Evolutionary conservation across 2,888 invertebrate genomes (phyloP), one percentile per base, ranked within the genome.

Genomic region (Tethea ocularis): DNA sequence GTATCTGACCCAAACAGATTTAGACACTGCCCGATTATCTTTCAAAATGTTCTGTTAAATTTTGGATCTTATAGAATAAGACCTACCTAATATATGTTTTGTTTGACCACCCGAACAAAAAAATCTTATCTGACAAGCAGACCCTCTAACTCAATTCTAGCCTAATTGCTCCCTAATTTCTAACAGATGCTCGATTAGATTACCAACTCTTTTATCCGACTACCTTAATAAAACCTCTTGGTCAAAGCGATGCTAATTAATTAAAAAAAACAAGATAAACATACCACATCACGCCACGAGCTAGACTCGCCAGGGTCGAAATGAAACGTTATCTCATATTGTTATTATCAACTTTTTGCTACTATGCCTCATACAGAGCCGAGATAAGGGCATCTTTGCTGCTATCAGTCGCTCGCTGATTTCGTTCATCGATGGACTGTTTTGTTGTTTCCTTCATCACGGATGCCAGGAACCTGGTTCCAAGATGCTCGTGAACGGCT

Each of bases 401-500:
- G 73, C 75, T 91, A 92, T 92, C 91, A 93, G 92, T 93, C 81
- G 85, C 77, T 81, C 83, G 87, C 78, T 75, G 89, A 90, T 89
- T 86, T 85, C 78, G 84, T 78, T 74, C 81, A 80, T 86, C 78
- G 87, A 91, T 92, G 91, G 92, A 90, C 92, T 88, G 82, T 75
- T 83, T 74, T 66, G 69, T 66, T 61, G 77, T 74, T 74, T 61
- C 58, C 57, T 69, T 62, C 63, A 54, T 33, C 54, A 58, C 68
- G 69, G 69, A 70, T 72, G 71, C 63, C 59, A 68, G 71, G 62
- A 70, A 70, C 68, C 73, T 69, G 61, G 70, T 60, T 74, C 71
- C 67, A 82, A 67, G 69, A 91, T 92, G 92, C 82, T 87, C 68
- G 81, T 87, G 64, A 84, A 84, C 64, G 78, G 73, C 57, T 63